Evolutionary conservation across 2,797 vertebrate species (phyloP), one percentile per base, ranked within the genome.

Genomic region (Sebastes trivittatus): DNA sequence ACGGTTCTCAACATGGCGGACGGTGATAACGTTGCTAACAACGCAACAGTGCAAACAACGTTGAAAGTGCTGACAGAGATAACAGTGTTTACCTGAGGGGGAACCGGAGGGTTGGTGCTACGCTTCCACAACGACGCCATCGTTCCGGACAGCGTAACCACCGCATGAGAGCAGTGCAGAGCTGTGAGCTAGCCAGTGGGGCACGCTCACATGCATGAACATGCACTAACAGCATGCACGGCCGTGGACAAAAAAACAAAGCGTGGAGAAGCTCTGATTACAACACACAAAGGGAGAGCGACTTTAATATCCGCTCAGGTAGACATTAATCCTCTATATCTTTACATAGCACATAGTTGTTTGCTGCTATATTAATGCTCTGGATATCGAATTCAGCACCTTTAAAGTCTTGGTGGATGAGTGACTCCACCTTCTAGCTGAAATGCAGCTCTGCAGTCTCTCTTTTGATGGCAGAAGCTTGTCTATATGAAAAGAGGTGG

Each of bases 131-230:
- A 52, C 0, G 8, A 9, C 46, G 46, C 18, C 7, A 7, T 52
- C 7, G 7, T 52, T 46, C 42, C 42, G 42, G 16, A 46, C 18
- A n/a, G 46, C 0, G 18, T 52, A 4, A 52, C 46, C 46, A 8
- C 46, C 46, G 46, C 18, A n/a, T n/a, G 46, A 52, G 7, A 52
- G 4, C 46, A 52, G 46, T 52, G 18, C 46, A 52, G 46, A 52
- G 46, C 2, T n/a, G 46, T 49, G 46, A 49, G 0, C 16, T 20
- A 0, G 46, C 0, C 46, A 49, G 46, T 49, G 46, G 46, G 46
- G 46, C 46, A 52, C 42, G 46, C 18, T 52, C 18, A 52, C 46
- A 52, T 52, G 46, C 46, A 52, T 7, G 46, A 46, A 46, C 42
- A 46, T 46, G 42, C 16, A 46, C 42, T 46, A 46, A 46, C 7